Conservation (phyloP, 1,140 invertebrate genomes). For the Nasonia giraulti region DNA sequence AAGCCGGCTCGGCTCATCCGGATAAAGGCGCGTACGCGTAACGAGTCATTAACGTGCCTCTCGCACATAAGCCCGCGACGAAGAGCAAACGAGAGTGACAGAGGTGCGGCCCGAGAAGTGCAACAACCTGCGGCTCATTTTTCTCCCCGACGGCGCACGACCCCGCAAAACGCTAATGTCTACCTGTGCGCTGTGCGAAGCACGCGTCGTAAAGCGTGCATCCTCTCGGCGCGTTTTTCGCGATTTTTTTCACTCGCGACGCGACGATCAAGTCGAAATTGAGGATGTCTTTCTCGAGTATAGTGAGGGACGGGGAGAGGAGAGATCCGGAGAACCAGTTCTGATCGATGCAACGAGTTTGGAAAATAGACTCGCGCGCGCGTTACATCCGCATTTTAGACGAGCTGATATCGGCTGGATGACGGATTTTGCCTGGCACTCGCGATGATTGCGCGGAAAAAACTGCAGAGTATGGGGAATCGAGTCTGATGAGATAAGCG, state of each 20-base stretch:
- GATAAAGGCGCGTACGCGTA: background rate
- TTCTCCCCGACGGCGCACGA: background rate
- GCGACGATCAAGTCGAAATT: background rate
- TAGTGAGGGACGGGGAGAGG: too few relatives aligned
- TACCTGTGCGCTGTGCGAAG: too few relatives aligned
- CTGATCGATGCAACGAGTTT: background rate
- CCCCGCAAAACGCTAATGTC: background rate
- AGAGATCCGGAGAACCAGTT: background rate
- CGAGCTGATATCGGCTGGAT: background rate
- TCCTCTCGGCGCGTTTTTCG: background rate
- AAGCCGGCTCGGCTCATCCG: background rate
- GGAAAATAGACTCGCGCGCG: background rate
- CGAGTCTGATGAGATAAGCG: too few relatives aligned
- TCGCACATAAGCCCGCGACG: background rate
- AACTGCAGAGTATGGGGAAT: too few relatives aligned
- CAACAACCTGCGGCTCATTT: slow-evolving; percentile 14
- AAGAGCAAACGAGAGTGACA: background rate
- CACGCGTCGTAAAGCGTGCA: background rate
- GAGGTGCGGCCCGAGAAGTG: background rate
- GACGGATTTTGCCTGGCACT: background rate
- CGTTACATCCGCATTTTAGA: background rate
- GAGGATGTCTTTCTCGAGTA: too few relatives aligned
- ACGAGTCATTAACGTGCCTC: background rate
- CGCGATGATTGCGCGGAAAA: background rate
- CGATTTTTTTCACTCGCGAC: background rate